Evolutionary conservation across 2,888 invertebrate species (phyloP), one percentile per base, ranked within the genome.

Genomic region (Portevinia maculata): DNA sequence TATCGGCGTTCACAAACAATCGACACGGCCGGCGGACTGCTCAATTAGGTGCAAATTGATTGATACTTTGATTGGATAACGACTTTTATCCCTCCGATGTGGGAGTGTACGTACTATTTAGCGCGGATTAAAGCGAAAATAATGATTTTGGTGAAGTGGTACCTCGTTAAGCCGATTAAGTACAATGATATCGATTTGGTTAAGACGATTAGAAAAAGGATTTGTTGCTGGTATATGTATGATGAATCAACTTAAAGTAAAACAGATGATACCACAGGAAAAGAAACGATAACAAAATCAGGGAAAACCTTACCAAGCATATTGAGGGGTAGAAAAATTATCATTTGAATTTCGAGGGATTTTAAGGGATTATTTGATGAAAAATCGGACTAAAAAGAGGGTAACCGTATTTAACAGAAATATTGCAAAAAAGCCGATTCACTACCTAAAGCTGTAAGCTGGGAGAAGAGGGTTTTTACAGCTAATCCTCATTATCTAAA

Each of bases 61-160:
- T 83, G 83, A 83, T 71, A 78, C 83, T 73, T 71, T 78, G 83
- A 83, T 83, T 83, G 78, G 78, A 83, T 83, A 71, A 83, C 83
- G 57, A 50, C 55, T 62, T 53, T 55, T 32, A 53, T 17, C 28
- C 39, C 34, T 28, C 44, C n/a, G 24, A 21, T 37, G 41, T 53
- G 41, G 44, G 44, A 13, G 41, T 44, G 17, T 5, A 17, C 37
- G 64, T 32, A 46, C 59, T 52, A 57, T 65, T 3, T 39, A 70
- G 46, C 60, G 32, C 28, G 53, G 60, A 60, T 78, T 71, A 67
- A 60, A 83, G 83, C 62, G 78, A 83, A 83, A 83, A 78, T 55
- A 83, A 83, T 67, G 78, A 73, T 83, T 76, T 83, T 44, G 55
- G 17, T 17, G 17, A 62, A 83, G 64, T 53, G 60, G 44, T 46